Conservation (phyloP, 2,113 vertebrate species). For the Cyphomyrus discorhynchus region DNA sequence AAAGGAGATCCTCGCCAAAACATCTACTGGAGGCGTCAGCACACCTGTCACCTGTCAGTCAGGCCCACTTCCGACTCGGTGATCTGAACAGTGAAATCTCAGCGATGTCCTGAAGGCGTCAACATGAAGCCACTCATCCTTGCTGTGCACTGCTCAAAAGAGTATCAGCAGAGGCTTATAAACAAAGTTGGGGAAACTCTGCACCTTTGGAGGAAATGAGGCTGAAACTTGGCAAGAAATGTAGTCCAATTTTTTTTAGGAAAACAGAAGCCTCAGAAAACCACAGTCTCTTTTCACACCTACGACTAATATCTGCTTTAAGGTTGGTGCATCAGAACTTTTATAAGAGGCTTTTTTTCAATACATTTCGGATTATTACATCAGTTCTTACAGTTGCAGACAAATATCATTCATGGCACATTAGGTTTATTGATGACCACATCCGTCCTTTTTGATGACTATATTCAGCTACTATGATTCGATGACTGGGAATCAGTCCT, state of each 20-base stretch:
- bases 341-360: background rate
- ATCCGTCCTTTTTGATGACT: background rate
- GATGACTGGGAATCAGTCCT: background rate
- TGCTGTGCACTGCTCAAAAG: background rate
- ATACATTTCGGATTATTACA: constrained; percentile 1
- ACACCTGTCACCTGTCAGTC: constrained; percentile 7
- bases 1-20: background rate
- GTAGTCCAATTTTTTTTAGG: background rate
- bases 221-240: background rate
- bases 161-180: background rate
- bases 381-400: background rate
- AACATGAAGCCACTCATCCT: background rate
- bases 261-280: background rate
- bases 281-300: background rate
- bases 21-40: background rate
- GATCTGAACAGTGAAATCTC: background rate
- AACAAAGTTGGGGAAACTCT: background rate
- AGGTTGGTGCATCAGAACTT: background rate
- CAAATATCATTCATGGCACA: background rate
- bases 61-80: background rate
- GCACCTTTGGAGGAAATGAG: background rate
- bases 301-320: background rate
- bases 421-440: background rate
- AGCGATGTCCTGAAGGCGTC: background rate
- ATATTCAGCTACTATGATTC: background rate